phyloP scores from a whole-genome alignment of 2,888 invertebrate genomes.

The Tyria jacobaeae region DNA sequence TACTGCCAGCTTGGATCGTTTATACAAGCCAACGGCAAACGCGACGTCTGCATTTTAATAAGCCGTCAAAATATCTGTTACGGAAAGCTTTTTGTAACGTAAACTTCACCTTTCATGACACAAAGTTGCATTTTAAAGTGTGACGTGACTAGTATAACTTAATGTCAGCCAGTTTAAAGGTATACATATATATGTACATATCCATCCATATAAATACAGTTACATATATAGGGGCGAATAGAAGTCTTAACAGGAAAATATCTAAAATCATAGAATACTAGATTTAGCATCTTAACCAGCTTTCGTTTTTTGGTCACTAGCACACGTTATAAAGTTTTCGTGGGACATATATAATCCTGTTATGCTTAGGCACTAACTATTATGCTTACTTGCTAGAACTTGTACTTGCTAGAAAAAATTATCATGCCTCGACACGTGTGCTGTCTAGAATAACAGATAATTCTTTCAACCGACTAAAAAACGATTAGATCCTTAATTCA shows the following conservation, averaged over 20 bases:
- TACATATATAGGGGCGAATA: too few species aligned
- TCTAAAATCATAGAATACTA: too few species aligned
- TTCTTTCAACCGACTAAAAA: background rate
- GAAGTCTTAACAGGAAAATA: too few species aligned
- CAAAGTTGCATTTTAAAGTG: background rate
- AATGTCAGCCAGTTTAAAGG: background rate
- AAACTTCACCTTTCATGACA: background rate
- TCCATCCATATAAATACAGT: background rate
- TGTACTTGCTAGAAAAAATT: background rate
- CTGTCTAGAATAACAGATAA: background rate
- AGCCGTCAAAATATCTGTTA: background rate
- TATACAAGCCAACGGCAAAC: background rate
- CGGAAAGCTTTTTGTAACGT: background rate
- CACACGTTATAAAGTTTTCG: background rate
- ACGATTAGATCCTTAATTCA: too few species aligned
- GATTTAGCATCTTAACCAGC: too few species aligned
- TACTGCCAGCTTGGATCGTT: background rate
- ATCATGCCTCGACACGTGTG: background rate
- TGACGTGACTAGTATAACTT: background rate
- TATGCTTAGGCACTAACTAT: background rate
- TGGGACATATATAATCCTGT: background rate
- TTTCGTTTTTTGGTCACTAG: too few species aligned
- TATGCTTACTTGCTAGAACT: background rate
- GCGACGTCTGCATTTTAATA: background rate
- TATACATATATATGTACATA: too few species aligned